Base-by-base conservation (phyloP, 1,140 invertebrate genomes). In the Conus ventricosus region DNA sequence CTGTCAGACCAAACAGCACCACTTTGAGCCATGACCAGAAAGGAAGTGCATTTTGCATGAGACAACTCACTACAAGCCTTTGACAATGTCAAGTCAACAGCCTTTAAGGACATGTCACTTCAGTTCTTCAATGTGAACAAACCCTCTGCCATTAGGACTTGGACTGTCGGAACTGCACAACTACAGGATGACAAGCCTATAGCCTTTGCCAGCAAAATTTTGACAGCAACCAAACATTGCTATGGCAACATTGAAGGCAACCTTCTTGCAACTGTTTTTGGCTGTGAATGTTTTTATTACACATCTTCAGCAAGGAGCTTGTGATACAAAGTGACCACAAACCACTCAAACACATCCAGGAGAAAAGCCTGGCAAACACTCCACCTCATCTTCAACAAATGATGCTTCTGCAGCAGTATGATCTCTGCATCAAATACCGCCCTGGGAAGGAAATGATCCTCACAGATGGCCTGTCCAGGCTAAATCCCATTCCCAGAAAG, bases 211-310 rank as follows among this genome's bases (percentile, higher is more conserved):
- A 96, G 95, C 4, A 90, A 95, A 53, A 90, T 93, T 10, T 89
- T 96, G 15, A 95, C 94, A 11, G 15, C 89, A 15, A 93, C 93
- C 75, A 94, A 96, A 91, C n/a, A 92, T 76, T 95, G 95, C 57
- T 96, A 96, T 88, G 93, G 92, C 25, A 94, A 95, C 92, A 94
- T 96, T 7, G 95, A 96, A 85, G 93, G 95, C 87, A 95, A 96
- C 91, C 92, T 95, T 5, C 91, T 95, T 5, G 95, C 95, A 7
- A 95, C 96, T 78, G 92, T 96, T 39, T 39, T 39, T 39, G 39
- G 0, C 39, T 91, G 94, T 7, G 93, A 95, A 86, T 87, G 92
- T 63, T 96, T 95, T 92, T 92, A 95, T 85, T 81, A 93, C 95
- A 92, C 89, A 88, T 95, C 17, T 95, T 94, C 13, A 93, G 91